Conservation (phyloP, 2,888 invertebrate genomes). For the Lapara coniferarum region DNA sequence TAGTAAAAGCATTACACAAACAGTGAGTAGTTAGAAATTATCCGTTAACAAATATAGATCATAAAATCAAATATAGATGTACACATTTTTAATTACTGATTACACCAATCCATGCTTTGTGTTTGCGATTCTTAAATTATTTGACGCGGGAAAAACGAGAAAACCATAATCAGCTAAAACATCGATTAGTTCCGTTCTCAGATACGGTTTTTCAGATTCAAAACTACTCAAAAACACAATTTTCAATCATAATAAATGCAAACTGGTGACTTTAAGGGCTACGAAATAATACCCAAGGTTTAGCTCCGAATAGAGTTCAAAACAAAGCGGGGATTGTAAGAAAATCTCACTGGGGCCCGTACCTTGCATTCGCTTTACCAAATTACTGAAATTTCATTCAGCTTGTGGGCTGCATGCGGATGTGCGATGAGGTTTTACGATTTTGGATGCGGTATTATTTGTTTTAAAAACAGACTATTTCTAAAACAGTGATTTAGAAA, state of each 20-base stretch:
- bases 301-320: slow-evolving; percentile 33
- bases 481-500: no score
- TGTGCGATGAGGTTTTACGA: slow-evolving; percentile 38
- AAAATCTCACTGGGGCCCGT: slow-evolving; percentile 76
- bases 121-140: no score
- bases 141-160: no score
- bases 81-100: no score
- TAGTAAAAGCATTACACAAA: no score
- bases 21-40: no score
- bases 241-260: slow-evolving; percentile 22
- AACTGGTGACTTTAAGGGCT: slow-evolving; percentile 14
- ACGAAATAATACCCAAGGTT: slow-evolving; percentile 25
- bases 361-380: slow-evolving; percentile 82
- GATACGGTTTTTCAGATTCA: no score
- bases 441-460: slow-evolving; percentile 42
- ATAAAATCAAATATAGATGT: no score
- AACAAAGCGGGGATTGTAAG: slow-evolving; percentile 80
- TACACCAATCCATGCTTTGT: no score
- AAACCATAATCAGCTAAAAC: no score
- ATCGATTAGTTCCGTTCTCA: no score
- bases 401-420: slow-evolving; percentile 67
- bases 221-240: background rate
- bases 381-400: slow-evolving; percentile 83
- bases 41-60: no score
- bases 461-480: background rate